phyloP scores from a whole-genome alignment of 2,797 vertebrate genomes.

The Mus minutoides region DNA sequence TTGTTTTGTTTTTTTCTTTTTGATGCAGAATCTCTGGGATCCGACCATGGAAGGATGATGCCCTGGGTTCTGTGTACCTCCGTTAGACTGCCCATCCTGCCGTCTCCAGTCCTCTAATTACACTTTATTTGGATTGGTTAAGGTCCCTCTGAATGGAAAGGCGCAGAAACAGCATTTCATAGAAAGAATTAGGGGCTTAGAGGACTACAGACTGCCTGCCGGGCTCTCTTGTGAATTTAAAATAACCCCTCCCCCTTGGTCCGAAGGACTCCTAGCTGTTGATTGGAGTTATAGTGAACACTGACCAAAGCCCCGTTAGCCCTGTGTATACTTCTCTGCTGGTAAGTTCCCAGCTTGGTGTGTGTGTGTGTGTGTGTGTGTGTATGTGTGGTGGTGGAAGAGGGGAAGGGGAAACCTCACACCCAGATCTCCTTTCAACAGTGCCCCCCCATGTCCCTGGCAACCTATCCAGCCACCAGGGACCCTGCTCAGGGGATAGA shows the following conservation, averaged over 20 bases:
- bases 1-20: neutral
- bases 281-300: neutral
- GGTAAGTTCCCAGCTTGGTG: neutral
- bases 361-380: neutral
- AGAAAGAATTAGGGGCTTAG: neutral
- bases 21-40: neutral
- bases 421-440: neutral
- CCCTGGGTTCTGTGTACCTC: neutral
- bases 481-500: neutral
- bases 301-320: neutral
- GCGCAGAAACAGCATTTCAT: neutral
- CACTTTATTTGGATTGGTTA: neutral
- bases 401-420: neutral
- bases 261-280: neutral
- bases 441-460: neutral
- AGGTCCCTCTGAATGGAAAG: neutral
- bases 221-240: neutral
- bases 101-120: rapidly evolving
- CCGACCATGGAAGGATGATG: neutral
- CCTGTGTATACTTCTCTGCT: neutral
- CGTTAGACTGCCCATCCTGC: rapidly evolving
- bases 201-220: neutral
- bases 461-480: neutral
- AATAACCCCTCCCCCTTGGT: neutral
- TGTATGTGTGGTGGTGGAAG: neutral